Evolutionary conservation across 2,888 invertebrate species (phyloP).

Genomic region (Eumerus sabulonum): DNA sequence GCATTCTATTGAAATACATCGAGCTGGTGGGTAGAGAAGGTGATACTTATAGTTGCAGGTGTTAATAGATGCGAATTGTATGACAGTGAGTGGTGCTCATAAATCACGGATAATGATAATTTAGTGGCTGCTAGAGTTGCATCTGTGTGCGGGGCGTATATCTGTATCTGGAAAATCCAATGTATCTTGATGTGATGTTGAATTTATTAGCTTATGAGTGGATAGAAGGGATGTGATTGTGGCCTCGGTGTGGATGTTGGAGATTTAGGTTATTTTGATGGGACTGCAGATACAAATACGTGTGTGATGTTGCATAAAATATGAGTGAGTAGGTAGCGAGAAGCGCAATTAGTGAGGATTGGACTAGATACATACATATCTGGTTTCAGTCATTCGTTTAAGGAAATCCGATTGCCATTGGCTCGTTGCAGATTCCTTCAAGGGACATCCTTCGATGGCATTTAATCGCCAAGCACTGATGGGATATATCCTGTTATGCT

Average conservation of each 20-base stretch:
- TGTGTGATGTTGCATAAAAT: not conserved
- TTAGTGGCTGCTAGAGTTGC: conserved; percentile 42
- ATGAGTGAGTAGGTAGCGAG: not conserved
- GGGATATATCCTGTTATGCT: no score
- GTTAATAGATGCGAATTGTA: conserved; percentile 64
- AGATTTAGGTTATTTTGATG: conserved; percentile 1
- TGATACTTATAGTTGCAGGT: conserved; percentile 54
- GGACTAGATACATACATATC: no score
- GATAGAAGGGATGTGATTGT: not conserved
- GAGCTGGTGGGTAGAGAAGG: conserved; percentile 2
- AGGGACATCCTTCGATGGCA: no score
- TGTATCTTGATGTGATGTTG: not conserved
- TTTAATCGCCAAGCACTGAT: no score
- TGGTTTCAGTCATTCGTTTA: no score
- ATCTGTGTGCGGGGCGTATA: conserved; percentile 17
- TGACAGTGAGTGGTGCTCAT: conserved; percentile 63
- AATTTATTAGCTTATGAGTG: conserved; percentile 9
- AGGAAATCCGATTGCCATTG: no score
- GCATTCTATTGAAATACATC: conserved; percentile 47
- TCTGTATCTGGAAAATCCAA: not conserved
- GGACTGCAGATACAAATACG: not conserved
- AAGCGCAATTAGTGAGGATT: no score
- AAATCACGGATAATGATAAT: conserved; percentile 65
- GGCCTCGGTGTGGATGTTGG: not conserved
- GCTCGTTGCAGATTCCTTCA: no score